Conservation (phyloP, 37 sponge, comb jelly and placozoan species). For the Cladorhizidae sp. region DNA sequence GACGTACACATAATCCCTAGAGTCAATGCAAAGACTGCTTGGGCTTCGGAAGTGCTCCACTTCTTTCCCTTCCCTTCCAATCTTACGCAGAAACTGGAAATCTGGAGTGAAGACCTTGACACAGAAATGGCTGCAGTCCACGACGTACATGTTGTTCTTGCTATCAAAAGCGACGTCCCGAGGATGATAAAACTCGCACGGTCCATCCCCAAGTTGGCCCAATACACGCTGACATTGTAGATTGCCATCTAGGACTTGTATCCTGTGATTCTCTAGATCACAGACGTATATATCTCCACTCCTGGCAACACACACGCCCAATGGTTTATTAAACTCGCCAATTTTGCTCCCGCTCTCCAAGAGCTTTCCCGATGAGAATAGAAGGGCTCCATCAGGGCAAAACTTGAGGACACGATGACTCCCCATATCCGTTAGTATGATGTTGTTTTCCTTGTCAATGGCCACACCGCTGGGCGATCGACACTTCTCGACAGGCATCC, state of each 20-base stretch:
- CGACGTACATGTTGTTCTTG: constrained; percentile 38
- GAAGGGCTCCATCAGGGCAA: background rate
- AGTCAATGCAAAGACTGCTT: constrained; percentile 19
- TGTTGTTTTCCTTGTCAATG: background rate
- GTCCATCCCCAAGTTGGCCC: constrained; percentile 8
- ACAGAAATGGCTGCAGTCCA: constrained; percentile 20
- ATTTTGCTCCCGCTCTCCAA: background rate
- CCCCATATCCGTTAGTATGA: constrained; percentile 3
- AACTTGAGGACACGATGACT: constrained; percentile 10
- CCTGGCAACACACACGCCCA: constrained; percentile 31
- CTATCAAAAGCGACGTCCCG: constrained; percentile 44
- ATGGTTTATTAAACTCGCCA: constrained; percentile 45
- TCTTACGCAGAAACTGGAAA: constrained; percentile 11
- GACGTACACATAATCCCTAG: constrained; percentile 30
- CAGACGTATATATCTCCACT: constrained; percentile 47
- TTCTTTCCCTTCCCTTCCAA: constrained; percentile 7
- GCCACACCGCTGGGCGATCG: constrained; percentile 6
- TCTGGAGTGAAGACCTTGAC: constrained; percentile 39
- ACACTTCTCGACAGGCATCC: background rate
- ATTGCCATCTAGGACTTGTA: constrained; percentile 34
- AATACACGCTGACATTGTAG: constrained; percentile 3
- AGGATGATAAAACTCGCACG: constrained; percentile 17
- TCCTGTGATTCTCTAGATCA: constrained; percentile 49
- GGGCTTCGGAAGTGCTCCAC: background rate
- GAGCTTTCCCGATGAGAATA: background rate